Evolutionary conservation across 53 echinoderm and acorn worm genomes (phyloP).

Genomic region (Arbacia lixula): DNA sequence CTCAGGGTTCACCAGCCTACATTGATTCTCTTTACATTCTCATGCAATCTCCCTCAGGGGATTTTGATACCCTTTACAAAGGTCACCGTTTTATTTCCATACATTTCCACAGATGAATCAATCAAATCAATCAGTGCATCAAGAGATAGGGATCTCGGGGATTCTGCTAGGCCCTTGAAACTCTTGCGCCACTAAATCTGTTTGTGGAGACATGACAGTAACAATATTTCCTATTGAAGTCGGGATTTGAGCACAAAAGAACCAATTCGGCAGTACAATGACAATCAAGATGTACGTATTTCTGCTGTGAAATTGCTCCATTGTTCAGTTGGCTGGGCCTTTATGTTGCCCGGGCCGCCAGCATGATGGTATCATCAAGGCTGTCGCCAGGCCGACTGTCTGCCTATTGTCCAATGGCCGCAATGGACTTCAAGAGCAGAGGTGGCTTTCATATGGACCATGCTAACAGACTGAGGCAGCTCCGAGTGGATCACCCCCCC

Average conservation of each 20-base stretch:
- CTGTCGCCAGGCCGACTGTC: slow-evolving; percentile 38
- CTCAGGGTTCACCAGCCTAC: no score
- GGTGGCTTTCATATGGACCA: background rate
- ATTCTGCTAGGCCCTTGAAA: no score
- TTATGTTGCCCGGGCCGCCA: background rate
- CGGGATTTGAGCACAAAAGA: background rate
- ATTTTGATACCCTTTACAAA: background rate
- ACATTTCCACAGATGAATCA: background rate
- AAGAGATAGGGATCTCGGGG: no score
- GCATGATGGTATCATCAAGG: slow-evolving; percentile 27
- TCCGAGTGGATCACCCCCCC: no score
- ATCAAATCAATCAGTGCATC: no score
- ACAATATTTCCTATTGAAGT: background rate
- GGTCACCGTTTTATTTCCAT: background rate
- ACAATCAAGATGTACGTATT: background rate
- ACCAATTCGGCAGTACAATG: slow-evolving; percentile 10
- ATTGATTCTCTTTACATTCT: no score
- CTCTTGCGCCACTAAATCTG: no score
- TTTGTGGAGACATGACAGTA: slow-evolving; percentile 12
- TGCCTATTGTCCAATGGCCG: slow-evolving; percentile 27
- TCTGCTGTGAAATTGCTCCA: slow-evolving; percentile 28
- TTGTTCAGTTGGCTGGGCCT: background rate
- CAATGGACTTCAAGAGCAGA: slow-evolving; percentile 27
- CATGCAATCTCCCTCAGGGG: background rate
- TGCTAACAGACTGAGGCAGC: slow-evolving; percentile 21